Evolutionary conservation across 2,888 invertebrate species (phyloP), one percentile per base, ranked within the genome.

Genomic region (Dugesia japonica): DNA sequence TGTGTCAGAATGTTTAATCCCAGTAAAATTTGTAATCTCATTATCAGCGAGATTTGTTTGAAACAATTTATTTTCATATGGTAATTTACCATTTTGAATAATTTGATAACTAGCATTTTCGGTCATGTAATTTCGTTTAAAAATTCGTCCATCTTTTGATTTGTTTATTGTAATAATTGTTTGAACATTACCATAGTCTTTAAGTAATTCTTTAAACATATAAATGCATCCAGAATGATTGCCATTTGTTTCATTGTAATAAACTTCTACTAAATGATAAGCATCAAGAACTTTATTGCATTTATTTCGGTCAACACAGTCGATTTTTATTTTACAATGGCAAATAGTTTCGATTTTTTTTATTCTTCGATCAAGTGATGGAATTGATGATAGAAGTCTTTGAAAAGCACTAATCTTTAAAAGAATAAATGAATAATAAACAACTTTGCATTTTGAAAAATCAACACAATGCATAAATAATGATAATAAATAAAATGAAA

Each of bases 301-400:
- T 23, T 56, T 56, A 4, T n/a, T 56, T n/a, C 56, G 4, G 56
- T 56, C 56, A 56, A 56, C 56, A 23, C 56, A 56, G 56, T 56
- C 56, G n/a, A 56, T 56, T 56, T 56, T 56, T 56, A 56, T 56
- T 56, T 56, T 23, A 56, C 56, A 56, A n/a, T 20, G 23, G 17
- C 56, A 56, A n/a, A 56, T 56, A n/a, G n/a, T 56, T n/a, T 56
- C 56, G n/a, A 56, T 56, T 56, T 56, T 56, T n/a, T 56, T 56
- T 23, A 56, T 20, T 56, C 56, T 56, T 56, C 56, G 56, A 23
- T 56, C 56, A 23, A 56, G 23, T n/a, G 56, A 56, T n/a, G 56
- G 56, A 56, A 56, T 56, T 13, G 4, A 23, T 23, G 56, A 56
- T 56, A 56, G n/a, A n/a, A 56, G n/a, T 56, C 23, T 56, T 56